Evolutionary conservation across 2,797 vertebrate species (phyloP).

Genomic region (Lerista edwardsae): DNA sequence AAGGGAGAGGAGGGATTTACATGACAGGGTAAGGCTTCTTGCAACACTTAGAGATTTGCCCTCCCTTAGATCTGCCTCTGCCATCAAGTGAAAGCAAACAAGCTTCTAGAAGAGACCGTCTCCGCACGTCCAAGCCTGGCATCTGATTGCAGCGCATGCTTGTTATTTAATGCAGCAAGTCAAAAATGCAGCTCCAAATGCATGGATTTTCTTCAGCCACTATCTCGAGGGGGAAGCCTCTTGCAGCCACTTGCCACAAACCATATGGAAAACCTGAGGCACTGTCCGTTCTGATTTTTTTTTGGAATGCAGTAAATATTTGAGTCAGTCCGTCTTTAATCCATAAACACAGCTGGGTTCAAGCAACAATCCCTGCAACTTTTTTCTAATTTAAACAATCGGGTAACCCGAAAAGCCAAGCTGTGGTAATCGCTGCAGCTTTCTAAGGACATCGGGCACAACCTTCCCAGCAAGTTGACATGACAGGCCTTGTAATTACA

Average conservation of each 20-base stretch:
- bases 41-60: too few species aligned
- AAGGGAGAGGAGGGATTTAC: too few species aligned
- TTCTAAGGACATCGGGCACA: constrained; percentile 78
- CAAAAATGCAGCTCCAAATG: background rate
- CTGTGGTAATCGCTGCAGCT: constrained; percentile 77
- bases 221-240: constrained; percentile 57
- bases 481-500: constrained; percentile 75
- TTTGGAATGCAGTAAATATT: constrained; percentile 83
- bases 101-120: too few species aligned
- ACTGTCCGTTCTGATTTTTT: constrained; percentile 75
- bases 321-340: constrained; percentile 82
- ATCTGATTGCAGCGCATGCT: background rate
- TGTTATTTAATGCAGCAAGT: background rate
- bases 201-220: background rate
- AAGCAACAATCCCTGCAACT: constrained; percentile 76
- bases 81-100: too few species aligned
- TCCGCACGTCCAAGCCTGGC: background rate
- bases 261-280: constrained; percentile 78
- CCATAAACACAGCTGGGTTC: constrained; percentile 84
- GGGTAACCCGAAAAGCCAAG: constrained; percentile 76
- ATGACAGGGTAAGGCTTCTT: too few species aligned
- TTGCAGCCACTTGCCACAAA: constrained; percentile 55
- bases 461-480: constrained; percentile 76
- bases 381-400: constrained; percentile 84
- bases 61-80: too few species aligned